Base-by-base conservation (phyloP, 2,888 invertebrate species). In the Dyspetes luteomarginatus region DNA sequence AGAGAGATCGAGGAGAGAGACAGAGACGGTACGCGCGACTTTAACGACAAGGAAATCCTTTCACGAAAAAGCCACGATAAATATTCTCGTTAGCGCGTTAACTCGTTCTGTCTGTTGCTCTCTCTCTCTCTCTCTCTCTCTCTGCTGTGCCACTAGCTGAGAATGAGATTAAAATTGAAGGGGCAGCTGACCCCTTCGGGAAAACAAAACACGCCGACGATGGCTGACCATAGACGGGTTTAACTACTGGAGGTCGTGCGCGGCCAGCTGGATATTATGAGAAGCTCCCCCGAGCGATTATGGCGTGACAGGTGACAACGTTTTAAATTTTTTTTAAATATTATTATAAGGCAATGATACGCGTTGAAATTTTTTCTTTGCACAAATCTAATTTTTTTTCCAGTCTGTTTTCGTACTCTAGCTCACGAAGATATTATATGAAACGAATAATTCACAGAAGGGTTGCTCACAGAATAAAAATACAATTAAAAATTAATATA, bases 11-110 rank as follows among this genome's bases (percentile, higher is more conserved):
- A 19, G 30, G 5, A 9, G 22, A 22, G 30, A 30, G 36, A n/a
- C n/a, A 9, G 56, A 56, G 15, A 9, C 19, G 58, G 30, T 58
- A 24, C 12, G 3, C 9, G 52, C 52, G 9, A 43, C 74, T 75
- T 22, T 41, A 71, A 75, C 68, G 69, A 74, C 80, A 80, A 75
- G 75, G 67, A 80, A 75, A 80, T 80, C 80, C 80, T 80, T 80
- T 76, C 75, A 71, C 71, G 75, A 71, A 50, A 75, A 71, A 75
- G 67, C 71, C 68, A 52, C 71, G 71, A 75, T 80, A 80, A 80
- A 75, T 80, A 80, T 80, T 72, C 75, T 72, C 60, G 79, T 60
- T 71, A 75, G 75, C 56, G 62, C 22, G 19, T n/a, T 26, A 56
- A 50, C 15, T 28, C 30, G 65, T 50, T 62, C 60, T 45, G 19